Evolutionary conservation across 2,797 vertebrate genomes (phyloP).

Genomic region (Falco columbarius): DNA sequence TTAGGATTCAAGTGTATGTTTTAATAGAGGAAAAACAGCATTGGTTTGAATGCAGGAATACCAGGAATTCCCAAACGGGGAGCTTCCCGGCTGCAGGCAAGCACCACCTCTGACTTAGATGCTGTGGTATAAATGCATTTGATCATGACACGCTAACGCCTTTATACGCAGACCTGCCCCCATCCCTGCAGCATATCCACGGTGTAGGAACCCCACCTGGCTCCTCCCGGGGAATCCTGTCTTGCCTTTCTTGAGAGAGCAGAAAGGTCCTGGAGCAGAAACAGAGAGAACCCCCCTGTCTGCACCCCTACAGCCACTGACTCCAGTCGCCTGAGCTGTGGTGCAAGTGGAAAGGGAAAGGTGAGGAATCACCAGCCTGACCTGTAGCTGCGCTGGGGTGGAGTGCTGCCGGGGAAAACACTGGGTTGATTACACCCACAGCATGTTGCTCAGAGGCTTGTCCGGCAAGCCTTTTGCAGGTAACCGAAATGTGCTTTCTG

Average conservation of each 20-base stretch:
- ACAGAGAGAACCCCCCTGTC: too few relatives aligned
- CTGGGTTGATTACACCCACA: neutral
- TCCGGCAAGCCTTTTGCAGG: neutral
- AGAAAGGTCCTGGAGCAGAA: neutral
- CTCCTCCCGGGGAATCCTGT: neutral
- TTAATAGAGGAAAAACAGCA: neutral
- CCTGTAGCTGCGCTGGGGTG: neutral
- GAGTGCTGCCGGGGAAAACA: neutral
- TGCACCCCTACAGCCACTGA: neutral
- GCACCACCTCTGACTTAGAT: neutral
- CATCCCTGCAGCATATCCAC: neutral
- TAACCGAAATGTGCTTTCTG: neutral
- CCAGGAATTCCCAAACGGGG: neutral
- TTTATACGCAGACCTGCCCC: neutral
- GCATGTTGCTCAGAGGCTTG: neutral
- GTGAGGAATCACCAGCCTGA: neutral
- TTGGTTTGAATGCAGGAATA: neutral
- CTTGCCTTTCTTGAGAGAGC: neutral
- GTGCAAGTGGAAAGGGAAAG: neutral
- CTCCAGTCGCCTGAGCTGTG: neutral
- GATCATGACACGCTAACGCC: neutral
- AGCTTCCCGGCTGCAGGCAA: neutral
- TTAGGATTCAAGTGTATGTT: neutral
- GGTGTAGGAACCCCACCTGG: neutral
- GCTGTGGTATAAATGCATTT: neutral